Conservation (phyloP, 2,113 vertebrate genomes). For the Cyphomyrus plagiostoma region DNA sequence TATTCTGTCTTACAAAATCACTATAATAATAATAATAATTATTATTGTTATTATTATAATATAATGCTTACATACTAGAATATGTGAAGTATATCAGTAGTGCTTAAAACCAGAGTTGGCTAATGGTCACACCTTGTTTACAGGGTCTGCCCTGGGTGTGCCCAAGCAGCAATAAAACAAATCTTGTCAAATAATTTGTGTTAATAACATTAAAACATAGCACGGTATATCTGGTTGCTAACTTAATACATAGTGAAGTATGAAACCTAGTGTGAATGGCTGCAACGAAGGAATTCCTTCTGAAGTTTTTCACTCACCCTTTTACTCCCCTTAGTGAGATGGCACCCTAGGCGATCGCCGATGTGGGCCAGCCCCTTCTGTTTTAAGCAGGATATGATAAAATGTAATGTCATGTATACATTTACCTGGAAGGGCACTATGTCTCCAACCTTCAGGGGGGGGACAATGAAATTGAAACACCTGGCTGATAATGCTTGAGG, state of each 20-base stretch:
- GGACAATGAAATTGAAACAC: neutral
- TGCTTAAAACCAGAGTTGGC: neutral
- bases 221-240: neutral
- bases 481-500: neutral
- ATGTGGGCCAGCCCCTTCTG: neutral
- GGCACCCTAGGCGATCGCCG: neutral
- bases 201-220: too few relatives aligned
- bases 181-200: neutral
- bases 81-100: neutral
- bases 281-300: neutral
- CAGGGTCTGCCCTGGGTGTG: neutral
- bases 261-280: neutral
- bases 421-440: neutral
- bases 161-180: neutral
- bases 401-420: neutral
- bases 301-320: neutral
- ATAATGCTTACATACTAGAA: neutral
- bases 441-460: neutral
- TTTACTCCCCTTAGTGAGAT: neutral
- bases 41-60: too few relatives aligned
- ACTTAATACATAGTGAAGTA: neutral
- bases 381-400: neutral
- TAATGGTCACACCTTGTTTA: neutral
- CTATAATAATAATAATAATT: too few relatives aligned
- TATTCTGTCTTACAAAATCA: too few relatives aligned